phyloP scores from a whole-genome alignment of 2,888 invertebrate species.

The Drosophila kuntzei region DNA sequence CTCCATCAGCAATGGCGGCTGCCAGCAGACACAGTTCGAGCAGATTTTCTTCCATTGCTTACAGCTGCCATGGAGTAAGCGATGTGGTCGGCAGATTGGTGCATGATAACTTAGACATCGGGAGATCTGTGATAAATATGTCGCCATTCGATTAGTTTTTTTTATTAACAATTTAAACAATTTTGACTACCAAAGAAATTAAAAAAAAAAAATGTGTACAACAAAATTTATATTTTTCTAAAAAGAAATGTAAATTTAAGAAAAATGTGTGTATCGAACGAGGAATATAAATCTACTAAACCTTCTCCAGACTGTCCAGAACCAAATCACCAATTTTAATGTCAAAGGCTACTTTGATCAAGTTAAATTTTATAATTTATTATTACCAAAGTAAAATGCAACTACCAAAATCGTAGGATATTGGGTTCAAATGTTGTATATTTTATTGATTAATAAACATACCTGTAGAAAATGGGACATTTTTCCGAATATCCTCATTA shows the following conservation, averaged over 20 bases:
- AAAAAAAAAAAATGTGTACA: background rate
- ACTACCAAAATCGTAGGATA: no score
- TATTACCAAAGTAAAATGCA: no score
- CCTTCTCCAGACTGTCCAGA: rapidly evolving
- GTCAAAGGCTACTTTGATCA: constrained; percentile 1
- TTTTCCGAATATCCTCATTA: constrained; percentile 68
- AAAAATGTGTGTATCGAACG: constrained; percentile 7
- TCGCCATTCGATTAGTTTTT: constrained; percentile 32
- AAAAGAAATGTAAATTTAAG: constrained; percentile 8
- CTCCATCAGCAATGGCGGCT: constrained; percentile 13
- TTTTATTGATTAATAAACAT: background rate
- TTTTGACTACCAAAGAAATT: constrained; percentile 9
- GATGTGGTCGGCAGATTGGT: constrained; percentile 54
- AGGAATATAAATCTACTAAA: constrained; percentile 4
- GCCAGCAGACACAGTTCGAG: constrained; percentile 22
- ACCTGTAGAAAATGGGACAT: constrained; percentile 62
- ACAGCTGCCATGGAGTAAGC: constrained; percentile 46
- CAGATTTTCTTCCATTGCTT: constrained; percentile 50
- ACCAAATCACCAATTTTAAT: background rate
- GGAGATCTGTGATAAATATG: constrained; percentile 66
- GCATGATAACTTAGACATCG: constrained; percentile 65
- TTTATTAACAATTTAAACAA: constrained; percentile 1
- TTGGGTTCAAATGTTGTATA: no score
- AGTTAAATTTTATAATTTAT: background rate
- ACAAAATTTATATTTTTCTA: constrained; percentile 12